These are phyloP conservation scores for Trichogramma dendrolimi DNA, from an alignment of 2,888 invertebrate genomes.

Conservation along the genomic window DNA sequence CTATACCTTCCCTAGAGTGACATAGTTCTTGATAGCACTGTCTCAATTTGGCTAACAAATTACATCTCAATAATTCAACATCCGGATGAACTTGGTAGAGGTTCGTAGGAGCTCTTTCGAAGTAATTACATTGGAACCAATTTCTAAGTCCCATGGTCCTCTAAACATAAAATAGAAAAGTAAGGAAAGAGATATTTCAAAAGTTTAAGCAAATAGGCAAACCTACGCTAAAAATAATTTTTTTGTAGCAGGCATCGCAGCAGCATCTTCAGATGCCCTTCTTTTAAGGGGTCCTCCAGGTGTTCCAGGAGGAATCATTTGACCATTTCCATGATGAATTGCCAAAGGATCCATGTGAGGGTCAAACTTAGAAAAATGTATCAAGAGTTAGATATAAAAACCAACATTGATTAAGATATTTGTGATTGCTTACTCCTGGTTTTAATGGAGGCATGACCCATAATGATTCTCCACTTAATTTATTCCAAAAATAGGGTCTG, in stretches of 20 bases:
- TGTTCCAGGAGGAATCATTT: constrained; percentile 46
- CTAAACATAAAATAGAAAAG: constrained; percentile 39
- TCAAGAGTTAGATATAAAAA: constrained; percentile 6
- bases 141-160: constrained; percentile 93
- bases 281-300: constrained; percentile 63
- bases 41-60: constrained; percentile 76
- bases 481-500: constrained; percentile 95
- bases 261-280: constrained; percentile 72
- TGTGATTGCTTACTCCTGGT: constrained; percentile 55
- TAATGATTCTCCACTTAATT: constrained; percentile 89
- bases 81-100: constrained; percentile 92
- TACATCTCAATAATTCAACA: constrained; percentile 81
- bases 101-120: constrained; percentile 79
- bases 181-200: constrained; percentile 8
- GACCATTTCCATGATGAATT: constrained; percentile 57
- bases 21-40: constrained; percentile 92
- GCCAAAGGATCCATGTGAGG: constrained; percentile 88
- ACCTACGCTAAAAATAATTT: constrained; percentile 75
- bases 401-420: background rate
- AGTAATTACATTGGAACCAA: constrained; percentile 88
- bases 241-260: constrained; percentile 72
- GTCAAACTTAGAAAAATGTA: constrained; percentile 62
- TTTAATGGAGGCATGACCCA: constrained; percentile 91
- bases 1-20: constrained; percentile 85
- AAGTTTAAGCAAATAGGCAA: background rate